phyloP scores from a whole-genome alignment of 2,888 invertebrate genomes.

The Pecten maximus region DNA sequence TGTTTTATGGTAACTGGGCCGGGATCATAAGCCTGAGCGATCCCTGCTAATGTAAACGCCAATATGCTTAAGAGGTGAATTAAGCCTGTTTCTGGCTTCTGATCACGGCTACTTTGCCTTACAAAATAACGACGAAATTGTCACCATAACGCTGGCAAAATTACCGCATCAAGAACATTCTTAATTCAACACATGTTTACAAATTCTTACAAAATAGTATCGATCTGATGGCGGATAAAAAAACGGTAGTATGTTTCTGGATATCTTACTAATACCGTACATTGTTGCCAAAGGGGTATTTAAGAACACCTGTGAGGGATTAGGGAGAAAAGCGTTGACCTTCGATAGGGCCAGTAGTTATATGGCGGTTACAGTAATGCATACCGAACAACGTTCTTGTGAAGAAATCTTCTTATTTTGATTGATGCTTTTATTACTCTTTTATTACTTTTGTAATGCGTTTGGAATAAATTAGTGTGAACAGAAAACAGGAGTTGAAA shows the following conservation, averaged over 20 bases:
- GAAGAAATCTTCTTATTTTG: conserved; percentile 29
- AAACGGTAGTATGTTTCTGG: conserved; percentile 23
- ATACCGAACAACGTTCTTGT: neutral
- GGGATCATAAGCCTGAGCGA: neutral
- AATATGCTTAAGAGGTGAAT: conserved; percentile 22
- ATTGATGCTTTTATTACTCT: conserved; percentile 32
- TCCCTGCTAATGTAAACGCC: conserved; percentile 9
- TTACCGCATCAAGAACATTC: conserved; percentile 35
- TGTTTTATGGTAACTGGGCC: conserved; percentile 17
- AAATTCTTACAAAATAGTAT: conserved; percentile 33
- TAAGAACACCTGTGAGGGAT: conserved; percentile 33
- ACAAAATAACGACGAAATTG: conserved; percentile 26
- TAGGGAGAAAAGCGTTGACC: conserved; percentile 23
- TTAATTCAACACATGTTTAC: conserved; percentile 35
- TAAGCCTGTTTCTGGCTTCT: neutral
- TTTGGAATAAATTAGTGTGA: conserved; percentile 35
- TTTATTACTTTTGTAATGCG: conserved; percentile 33
- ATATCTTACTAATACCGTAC: conserved; percentile 5
- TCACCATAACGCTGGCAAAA: conserved; percentile 21
- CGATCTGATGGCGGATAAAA: conserved; percentile 22
- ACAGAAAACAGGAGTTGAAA: conserved; percentile 25
- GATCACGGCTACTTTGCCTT: conserved; percentile 15
- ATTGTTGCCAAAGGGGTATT: conserved; percentile 17
- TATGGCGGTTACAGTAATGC: conserved; percentile 27
- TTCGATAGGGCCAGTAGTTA: neutral